These are phyloP conservation scores for Centropyge bicolor DNA, from an alignment of 2,797 vertebrate species.

Conservation along the genomic window DNA sequence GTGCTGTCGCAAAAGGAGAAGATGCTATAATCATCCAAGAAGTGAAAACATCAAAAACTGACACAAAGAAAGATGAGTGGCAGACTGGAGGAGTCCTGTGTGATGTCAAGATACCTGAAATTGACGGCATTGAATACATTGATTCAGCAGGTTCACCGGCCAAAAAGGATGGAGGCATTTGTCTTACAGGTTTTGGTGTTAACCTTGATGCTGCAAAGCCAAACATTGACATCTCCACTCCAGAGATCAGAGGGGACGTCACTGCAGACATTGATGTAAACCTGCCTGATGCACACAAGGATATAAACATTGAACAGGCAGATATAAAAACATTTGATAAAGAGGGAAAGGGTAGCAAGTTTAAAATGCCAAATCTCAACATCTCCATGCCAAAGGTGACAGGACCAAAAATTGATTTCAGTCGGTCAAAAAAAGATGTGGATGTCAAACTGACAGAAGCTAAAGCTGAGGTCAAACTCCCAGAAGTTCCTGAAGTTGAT, in stretches of 20 bases:
- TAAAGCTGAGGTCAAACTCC: conserved; percentile 30
- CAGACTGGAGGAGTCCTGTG: conserved; percentile 28
- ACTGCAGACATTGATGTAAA: conserved; percentile 39
- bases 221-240: accelerated
- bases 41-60: conserved; percentile 42
- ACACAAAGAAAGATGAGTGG: conserved; percentile 11
- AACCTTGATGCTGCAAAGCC: conserved; percentile 28
- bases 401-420: conserved; percentile 48
- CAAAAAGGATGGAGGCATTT: conserved; percentile 24
- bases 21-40: conserved; percentile 50
- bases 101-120: conserved; percentile 57
- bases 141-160: conserved; percentile 49
- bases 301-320: conserved; percentile 43
- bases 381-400: conserved; percentile 66
- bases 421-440: conserved; percentile 63
- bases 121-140: conserved; percentile 61
- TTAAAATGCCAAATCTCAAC: conserved; percentile 67
- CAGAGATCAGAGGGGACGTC: not conserved
- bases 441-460: conserved; percentile 30
- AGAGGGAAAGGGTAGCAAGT: conserved; percentile 48
- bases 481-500: conserved; percentile 39
- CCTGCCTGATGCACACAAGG: conserved; percentile 28
- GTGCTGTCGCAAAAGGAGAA: conserved; percentile 38
- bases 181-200: conserved; percentile 20
- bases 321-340: conserved; percentile 40